Evolutionary conservation across 1,140 invertebrate genomes (phyloP).

Genomic region (Drosophila azteca): DNA sequence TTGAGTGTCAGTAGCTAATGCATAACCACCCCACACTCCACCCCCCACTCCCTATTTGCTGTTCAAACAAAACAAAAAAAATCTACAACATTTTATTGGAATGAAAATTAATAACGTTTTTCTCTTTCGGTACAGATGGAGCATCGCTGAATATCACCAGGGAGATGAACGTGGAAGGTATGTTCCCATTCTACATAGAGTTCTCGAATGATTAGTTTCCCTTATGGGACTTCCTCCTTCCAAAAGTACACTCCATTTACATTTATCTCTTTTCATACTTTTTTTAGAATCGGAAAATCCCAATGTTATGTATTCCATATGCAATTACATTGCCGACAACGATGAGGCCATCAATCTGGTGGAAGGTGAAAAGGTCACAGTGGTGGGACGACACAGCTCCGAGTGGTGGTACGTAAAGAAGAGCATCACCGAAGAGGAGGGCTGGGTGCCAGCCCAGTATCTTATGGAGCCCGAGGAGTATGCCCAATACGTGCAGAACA

Average conservation of each 20-base stretch:
- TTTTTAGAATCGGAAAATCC: constrained; percentile 87
- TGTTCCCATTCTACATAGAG: neutral
- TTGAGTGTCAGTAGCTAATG: constrained; percentile 70
- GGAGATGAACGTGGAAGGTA: constrained; percentile 79
- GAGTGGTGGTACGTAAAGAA: constrained; percentile 98
- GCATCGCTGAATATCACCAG: constrained; percentile 79
- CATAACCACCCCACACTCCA: constrained; percentile 39
- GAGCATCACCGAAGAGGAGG: constrained; percentile 94
- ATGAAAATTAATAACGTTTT: neutral
- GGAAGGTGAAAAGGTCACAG: constrained; percentile 94
- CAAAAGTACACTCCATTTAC: no score
- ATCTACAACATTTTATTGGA: neutral
- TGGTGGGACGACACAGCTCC: constrained; percentile 90
- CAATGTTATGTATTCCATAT: constrained; percentile 92
- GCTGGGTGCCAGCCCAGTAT: constrained; percentile 95
- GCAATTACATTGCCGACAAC: constrained; percentile 93
- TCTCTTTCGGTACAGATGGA: constrained; percentile 56
- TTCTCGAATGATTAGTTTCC: no score
- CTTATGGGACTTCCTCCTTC: no score
- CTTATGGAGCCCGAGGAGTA: constrained; percentile 93
- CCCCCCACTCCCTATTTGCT: constrained; percentile 17
- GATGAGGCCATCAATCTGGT: constrained; percentile 94
- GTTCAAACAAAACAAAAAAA: constrained; percentile 31
- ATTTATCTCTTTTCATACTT: neutral
- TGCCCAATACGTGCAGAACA: constrained; percentile 92